Evolutionary conservation across 2,888 invertebrate species (phyloP).

Genomic region (Brachyptera risi): DNA sequence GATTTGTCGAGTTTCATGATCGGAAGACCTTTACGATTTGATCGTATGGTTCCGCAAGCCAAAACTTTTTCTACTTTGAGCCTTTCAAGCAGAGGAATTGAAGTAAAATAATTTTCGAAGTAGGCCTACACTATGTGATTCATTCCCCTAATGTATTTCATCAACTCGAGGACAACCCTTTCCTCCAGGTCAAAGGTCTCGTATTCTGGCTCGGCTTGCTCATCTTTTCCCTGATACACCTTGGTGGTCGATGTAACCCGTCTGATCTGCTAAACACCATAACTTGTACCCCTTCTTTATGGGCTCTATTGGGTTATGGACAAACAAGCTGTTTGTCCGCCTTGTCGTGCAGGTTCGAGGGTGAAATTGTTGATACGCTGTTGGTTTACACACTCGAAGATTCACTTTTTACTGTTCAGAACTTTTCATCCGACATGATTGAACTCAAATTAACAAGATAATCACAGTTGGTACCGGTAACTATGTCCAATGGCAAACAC

Average conservation of each 20-base stretch:
- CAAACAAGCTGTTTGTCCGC: no score
- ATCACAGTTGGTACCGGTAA: not conserved
- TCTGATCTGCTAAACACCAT: slow-evolving; percentile 26
- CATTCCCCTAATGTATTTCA: slow-evolving; percentile 25
- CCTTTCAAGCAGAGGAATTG: slow-evolving; percentile 30
- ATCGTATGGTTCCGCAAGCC: slow-evolving; percentile 33
- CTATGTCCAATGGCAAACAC: slow-evolving; percentile 1
- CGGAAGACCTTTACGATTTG: slow-evolving; percentile 26
- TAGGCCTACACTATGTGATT: slow-evolving; percentile 26
- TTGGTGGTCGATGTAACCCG: slow-evolving; percentile 20
- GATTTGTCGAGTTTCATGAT: slow-evolving; percentile 9
- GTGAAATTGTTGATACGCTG: no score
- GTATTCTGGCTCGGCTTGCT: not conserved
- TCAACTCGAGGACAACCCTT: slow-evolving; percentile 19
- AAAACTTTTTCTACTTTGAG: slow-evolving; percentile 31
- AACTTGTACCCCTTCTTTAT: slow-evolving; percentile 25
- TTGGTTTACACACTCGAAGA: no score
- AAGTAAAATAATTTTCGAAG: slow-evolving; percentile 33
- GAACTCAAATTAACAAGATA: not conserved
- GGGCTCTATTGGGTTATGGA: slow-evolving; percentile 20
- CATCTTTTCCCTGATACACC: slow-evolving; percentile 28
- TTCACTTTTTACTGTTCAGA: no score
- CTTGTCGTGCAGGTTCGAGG: no score
- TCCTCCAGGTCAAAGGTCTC: slow-evolving; percentile 15
- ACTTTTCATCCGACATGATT: not conserved